These are phyloP conservation scores for Calyptommatus sinebrachiatus DNA, from an alignment of 2,113 vertebrate genomes.

Conservation along the genomic window DNA sequence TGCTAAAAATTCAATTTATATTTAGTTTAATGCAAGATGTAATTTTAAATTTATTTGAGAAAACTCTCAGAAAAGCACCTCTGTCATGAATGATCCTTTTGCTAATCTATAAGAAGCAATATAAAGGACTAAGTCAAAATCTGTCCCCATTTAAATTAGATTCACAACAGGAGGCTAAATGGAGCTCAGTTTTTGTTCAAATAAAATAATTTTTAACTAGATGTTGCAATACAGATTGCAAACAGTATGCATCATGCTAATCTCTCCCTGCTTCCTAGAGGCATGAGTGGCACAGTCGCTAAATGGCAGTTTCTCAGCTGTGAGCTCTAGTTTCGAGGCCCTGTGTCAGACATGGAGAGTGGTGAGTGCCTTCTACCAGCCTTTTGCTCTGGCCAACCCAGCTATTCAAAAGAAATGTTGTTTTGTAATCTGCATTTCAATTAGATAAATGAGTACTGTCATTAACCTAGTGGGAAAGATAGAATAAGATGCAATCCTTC, in stretches of 20 bases:
- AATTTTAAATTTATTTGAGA: conserved; percentile 24
- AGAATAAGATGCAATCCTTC: too few species aligned
- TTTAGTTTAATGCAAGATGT: conserved; percentile 14
- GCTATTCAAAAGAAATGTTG: too few species aligned
- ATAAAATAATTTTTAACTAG: neutral
- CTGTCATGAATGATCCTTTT: neutral
- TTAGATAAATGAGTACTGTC: too few species aligned
- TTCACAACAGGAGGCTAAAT: neutral
- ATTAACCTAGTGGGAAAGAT: too few species aligned
- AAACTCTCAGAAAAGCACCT: conserved; percentile 7
- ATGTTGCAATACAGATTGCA: neutral
- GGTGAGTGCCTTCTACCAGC: too few species aligned
- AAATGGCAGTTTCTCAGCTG: too few species aligned
- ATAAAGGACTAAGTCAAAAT: conserved; percentile 1
- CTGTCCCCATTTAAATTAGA: neutral
- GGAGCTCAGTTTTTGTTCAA: neutral
- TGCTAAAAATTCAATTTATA: conserved; percentile 11
- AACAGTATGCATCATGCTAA: neutral
- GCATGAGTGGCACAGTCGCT: too few species aligned
- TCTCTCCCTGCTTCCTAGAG: too few species aligned
- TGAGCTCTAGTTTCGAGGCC: too few species aligned
- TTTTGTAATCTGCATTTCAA: too few species aligned
- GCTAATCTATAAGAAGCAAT: conserved; percentile 11
- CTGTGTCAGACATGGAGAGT: too few species aligned
- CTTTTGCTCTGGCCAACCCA: too few species aligned